Conservation (phyloP, 2,797 vertebrate species). For the Leptoclinus maculatus region DNA sequence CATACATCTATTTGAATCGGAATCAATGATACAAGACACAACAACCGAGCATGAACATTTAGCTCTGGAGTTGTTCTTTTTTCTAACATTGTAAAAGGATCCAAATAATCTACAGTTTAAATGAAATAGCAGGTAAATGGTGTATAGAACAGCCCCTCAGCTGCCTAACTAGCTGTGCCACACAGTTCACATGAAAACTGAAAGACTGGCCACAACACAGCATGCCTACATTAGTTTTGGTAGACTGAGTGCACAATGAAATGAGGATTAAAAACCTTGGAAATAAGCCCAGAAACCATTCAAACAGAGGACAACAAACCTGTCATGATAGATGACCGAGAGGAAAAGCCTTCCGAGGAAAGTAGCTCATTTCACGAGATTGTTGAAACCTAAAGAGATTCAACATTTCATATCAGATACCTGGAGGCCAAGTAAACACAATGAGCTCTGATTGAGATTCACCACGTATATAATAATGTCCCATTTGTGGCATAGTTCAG, state of each 20-base stretch:
- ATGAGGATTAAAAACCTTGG: constrained; percentile 81
- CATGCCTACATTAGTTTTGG: constrained; percentile 70
- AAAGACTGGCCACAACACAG: constrained; percentile 64
- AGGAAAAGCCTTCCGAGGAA: constrained; percentile 30
- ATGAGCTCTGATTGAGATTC: constrained; percentile 56
- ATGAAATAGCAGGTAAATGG: constrained; percentile 16
- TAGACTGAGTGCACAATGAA: constrained; percentile 80
- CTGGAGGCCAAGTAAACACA: constrained; percentile 49
- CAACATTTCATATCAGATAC: neutral
- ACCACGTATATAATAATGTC: constrained; percentile 50
- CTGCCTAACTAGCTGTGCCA: constrained; percentile 52
- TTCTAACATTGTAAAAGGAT: neutral
- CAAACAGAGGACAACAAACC: constrained; percentile 65
- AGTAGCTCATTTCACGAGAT: constrained; percentile 44
- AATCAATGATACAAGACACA: neutral
- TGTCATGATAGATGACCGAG: constrained; percentile 51
- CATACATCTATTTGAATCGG: neutral
- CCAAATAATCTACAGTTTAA: constrained; percentile 13
- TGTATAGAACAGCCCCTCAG: constrained; percentile 12
- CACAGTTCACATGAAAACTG: constrained; percentile 55
- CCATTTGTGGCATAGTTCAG: constrained; percentile 15
- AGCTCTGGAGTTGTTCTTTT: neutral
- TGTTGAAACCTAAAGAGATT: constrained; percentile 17
- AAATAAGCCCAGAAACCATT: constrained; percentile 75
- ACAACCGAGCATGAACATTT: neutral